Base-by-base conservation (phyloP, 2,797 vertebrate genomes). In the Cryptoblepharus egeriae region DNA sequence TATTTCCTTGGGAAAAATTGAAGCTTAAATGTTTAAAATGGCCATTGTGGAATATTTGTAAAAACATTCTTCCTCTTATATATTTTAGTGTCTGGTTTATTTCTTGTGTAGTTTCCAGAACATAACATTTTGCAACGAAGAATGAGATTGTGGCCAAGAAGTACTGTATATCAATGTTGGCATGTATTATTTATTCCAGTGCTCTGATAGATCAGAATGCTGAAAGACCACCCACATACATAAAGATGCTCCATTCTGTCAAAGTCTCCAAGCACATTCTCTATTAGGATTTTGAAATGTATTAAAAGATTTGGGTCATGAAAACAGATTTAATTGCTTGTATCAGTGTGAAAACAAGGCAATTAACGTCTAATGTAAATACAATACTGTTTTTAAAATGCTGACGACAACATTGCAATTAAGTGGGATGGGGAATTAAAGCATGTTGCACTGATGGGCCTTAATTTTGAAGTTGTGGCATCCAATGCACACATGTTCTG, bases 351-450 rank as follows among this genome's bases (percentile, higher is more conserved):
- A 73, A 78, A 78, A 75, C 13, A 79, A 74, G 69, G 49, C 61
- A 78, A 67, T 73, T 78, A 58, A 60, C 73, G 24, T 37, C 49
- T 35, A 60, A 78, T 58, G 69, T 73, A 67, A 83, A 78, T 78
- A 73, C 2, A 1, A 35, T 61, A 74, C 58, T 58, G 35, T 72
- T 77, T n/a, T 78, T 72, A 67, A 72, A 78, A 73, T 58, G 45
- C 37, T 65, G 75, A 73, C 63, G 28, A 67, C 49, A 78, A 83
- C 68, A 78, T 73, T 22, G 26, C 8, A 63, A 72, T 83, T 73
- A 65, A 83, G 60, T 73, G 35, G 79, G 58, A 45, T 26, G 15
- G 42, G 42, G 28, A 65, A 84, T 45, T 64, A 30, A 45, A 26
- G 60, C 64, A 68, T 68, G 28, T 77, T 77, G 58, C 37, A 77